Base-by-base conservation (phyloP, 2,113 vertebrate species). In the Carlito syrichta region DNA sequence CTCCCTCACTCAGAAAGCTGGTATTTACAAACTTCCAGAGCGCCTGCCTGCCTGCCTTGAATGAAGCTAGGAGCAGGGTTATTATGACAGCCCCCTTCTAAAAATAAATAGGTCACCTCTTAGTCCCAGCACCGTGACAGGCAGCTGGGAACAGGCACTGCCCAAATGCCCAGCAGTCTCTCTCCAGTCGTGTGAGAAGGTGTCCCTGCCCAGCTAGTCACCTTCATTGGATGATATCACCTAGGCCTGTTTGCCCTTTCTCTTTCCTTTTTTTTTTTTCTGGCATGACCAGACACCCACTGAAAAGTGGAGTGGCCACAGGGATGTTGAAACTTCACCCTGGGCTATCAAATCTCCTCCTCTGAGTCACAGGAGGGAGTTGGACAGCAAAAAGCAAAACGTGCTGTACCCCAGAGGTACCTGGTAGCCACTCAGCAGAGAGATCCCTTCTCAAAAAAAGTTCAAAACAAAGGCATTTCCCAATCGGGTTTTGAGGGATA, bases 31-130 rank as follows among this genome's bases (percentile, higher is more conserved):
- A 98, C 93, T 98, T 97, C 97, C 97, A 93, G 98, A 98, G 98
- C 74, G 95, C 95, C 97, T 98, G 99, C 99, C 97, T 98, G 99
- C 99, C 99, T 98, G 98, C 99, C 98, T 98, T 99, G 98, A 99
- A 98, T 99, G 99, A 99, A 99, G 99, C 98, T 96, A 93, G 96
- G 96, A 95, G 95, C 86, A 1, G 84, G 97, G 98, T 95, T 97
- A 98, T 99, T 99, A 99, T 98, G 99, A 99, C 98, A 98, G 96
- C 97, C 97, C 97, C 71, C 19, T 76, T 98, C 99, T 99, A 99
- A 99, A 99, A 99, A 99, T 99, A 99, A 98, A 98, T 79, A 95
- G 98, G 99, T 99, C 99, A 98, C 99, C 99, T 99, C 98, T 98
- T 98, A 98, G 99, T 99, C 99, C 98, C 90, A 83, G 95, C 68